Evolutionary conservation across 2,888 invertebrate genomes (phyloP), one percentile per base, ranked within the genome.

Genomic region (Polydrusus cervinus): DNA sequence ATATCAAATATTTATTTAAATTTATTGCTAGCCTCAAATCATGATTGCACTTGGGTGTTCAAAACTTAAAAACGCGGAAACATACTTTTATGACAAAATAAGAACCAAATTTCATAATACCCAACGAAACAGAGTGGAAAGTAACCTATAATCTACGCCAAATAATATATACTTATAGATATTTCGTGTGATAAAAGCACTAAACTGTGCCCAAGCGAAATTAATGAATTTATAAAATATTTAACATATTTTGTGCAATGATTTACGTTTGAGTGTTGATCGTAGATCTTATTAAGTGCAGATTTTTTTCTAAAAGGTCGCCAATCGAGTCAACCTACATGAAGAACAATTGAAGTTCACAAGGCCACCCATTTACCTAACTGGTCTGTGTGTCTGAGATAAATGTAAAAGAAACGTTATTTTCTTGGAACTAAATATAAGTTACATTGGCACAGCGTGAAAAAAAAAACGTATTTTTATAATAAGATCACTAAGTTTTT

Each of bases 51-150:
- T 55, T 55, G 14, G 8, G 30, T 14, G 55, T 14, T 8, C 8
- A 55, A 61, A 69, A 47, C 20, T 61, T 69, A 34, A 69, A 69
- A 38, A 38, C 34, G 34, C 55, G 69, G 69, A 69, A 69, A 69
- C 47, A 49, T 9, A 18, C 14, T 51, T 14, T 38, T 47, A 45
- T 74, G 65, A 74, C 70, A 70, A 74, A 70, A 70, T 10, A 53
- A 30, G 34, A 61, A 66, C 38, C 49, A 25, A 1, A 43, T 61
- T 71, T 75, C 70, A 66, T 66, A 55, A 70, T 64, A 51, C 43
- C 45, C 53, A 66, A 60, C 55, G 45, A 66, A 67, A 43, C 47
- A 47, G n/a, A n/a, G 51, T 60, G 66, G 70, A 74, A 74, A 74
- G 74, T 65, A 69, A 70, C 51, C 67, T 67, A 71, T n/a, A n/a